Evolutionary conservation across 2,888 invertebrate genomes (phyloP).

Genomic region (Agrochola litura): DNA sequence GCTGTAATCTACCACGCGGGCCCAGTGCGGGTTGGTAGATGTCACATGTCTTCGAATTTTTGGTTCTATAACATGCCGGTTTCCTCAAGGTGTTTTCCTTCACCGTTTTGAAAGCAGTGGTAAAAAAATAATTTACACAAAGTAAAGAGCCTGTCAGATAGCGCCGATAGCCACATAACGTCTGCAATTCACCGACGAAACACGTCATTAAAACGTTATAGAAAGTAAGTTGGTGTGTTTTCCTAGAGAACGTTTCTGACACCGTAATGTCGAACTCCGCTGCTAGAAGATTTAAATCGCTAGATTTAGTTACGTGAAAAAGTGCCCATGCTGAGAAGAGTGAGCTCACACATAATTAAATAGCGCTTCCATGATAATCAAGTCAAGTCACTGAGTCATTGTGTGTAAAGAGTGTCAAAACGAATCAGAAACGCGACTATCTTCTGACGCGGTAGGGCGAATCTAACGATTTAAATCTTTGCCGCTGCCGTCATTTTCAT

Average conservation of each 20-base stretch:
- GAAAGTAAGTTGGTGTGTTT: background rate
- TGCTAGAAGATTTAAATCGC: background rate
- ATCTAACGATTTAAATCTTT: background rate
- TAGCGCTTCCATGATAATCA: background rate
- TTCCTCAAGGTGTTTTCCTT: no score
- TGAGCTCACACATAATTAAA: no score
- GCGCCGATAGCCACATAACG: background rate
- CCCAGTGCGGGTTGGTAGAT: no score
- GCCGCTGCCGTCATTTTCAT: background rate
- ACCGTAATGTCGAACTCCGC: background rate
- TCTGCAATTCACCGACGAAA: background rate
- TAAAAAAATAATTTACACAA: no score
- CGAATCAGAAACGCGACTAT: background rate
- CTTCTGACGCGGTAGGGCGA: background rate
- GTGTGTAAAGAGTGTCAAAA: background rate
- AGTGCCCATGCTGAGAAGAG: background rate
- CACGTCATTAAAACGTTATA: background rate
- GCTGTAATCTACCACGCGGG: no score
- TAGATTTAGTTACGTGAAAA: background rate
- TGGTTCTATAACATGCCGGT: no score
- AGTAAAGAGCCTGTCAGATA: no score
- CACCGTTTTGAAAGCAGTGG: no score
- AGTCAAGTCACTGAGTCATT: background rate
- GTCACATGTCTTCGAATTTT: no score
- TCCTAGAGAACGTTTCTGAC: background rate